These are phyloP conservation scores for Microplitis deprimator DNA, from an alignment of 2,888 invertebrate genomes.

Conservation along the genomic window DNA sequence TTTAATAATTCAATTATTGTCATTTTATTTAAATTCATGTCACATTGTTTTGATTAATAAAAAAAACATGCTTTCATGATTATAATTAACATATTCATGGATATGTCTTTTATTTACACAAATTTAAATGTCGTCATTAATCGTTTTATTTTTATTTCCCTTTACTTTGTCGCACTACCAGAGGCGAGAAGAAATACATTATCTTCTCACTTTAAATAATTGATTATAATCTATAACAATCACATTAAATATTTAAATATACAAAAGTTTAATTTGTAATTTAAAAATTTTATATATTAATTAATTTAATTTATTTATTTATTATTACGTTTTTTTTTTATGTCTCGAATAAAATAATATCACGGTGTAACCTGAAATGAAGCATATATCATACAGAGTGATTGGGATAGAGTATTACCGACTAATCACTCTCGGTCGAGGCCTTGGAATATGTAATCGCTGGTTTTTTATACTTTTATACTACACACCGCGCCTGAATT, in stretches of 20 bases:
- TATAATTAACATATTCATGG: conserved; percentile 36
- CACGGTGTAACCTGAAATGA: conserved; percentile 40
- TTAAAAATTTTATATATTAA: neutral
- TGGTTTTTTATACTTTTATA: conserved; percentile 51
- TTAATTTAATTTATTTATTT: neutral
- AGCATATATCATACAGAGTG: conserved; percentile 36
- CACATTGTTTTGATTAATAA: neutral
- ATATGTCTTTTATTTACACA: conserved; percentile 24
- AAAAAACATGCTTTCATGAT: conserved; percentile 9
- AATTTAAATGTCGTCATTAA: conserved; percentile 37
- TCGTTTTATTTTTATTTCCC: conserved; percentile 20
- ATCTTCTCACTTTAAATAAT: conserved; percentile 18
- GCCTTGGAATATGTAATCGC: conserved; percentile 59
- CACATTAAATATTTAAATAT: neutral
- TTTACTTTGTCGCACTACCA: neutral
- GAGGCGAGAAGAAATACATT: neutral
- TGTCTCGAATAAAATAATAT: conserved; percentile 11
- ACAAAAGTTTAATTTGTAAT: neutral
- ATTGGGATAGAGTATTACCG: conserved; percentile 39
- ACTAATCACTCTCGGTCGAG: conserved; percentile 50
- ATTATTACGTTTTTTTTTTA: no score
- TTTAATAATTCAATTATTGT: neutral
- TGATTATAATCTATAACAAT: neutral
- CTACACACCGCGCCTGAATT: conserved; percentile 51
- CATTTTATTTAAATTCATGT: conserved; percentile 2